Evolutionary conservation across 2,888 invertebrate genomes (phyloP).

Genomic region (Syrista parreyssii): DNA sequence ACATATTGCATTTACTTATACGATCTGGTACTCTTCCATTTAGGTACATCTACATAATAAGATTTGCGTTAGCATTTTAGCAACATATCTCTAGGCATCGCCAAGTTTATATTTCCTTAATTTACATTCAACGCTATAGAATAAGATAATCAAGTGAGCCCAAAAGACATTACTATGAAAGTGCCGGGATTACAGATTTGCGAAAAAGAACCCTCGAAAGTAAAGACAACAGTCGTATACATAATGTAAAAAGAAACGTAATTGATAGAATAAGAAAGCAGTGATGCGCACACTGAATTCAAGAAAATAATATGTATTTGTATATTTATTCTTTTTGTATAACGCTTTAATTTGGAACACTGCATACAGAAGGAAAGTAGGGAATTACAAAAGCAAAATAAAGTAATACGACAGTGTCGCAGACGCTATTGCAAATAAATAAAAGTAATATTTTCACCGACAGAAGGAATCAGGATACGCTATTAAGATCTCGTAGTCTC

Average conservation of each 20-base stretch:
- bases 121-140: conserved; percentile 44
- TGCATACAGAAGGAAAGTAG: conserved; percentile 11
- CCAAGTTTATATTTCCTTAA: conserved; percentile 32
- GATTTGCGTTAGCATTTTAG: conserved; percentile 30
- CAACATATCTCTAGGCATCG: conserved; percentile 33
- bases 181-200: conserved; percentile 20
- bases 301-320: background rate
- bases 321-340: background rate
- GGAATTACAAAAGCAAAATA: conserved; percentile 15
- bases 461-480: background rate
- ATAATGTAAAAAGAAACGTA: background rate
- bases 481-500: background rate
- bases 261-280: background rate
- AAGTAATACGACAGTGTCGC: background rate
- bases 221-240: background rate
- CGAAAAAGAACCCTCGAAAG: background rate
- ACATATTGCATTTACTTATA: conserved; percentile 9
- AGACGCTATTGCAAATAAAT: background rate
- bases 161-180: conserved; percentile 33
- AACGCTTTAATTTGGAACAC: conserved; percentile 20
- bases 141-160: conserved; percentile 30
- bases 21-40: conserved; percentile 9
- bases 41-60: conserved; percentile 6
- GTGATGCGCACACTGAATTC: background rate
- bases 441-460: background rate